Evolutionary conservation across 2,113 vertebrate genomes (phyloP).

Genomic region (Phoxinus phoxinus): DNA sequence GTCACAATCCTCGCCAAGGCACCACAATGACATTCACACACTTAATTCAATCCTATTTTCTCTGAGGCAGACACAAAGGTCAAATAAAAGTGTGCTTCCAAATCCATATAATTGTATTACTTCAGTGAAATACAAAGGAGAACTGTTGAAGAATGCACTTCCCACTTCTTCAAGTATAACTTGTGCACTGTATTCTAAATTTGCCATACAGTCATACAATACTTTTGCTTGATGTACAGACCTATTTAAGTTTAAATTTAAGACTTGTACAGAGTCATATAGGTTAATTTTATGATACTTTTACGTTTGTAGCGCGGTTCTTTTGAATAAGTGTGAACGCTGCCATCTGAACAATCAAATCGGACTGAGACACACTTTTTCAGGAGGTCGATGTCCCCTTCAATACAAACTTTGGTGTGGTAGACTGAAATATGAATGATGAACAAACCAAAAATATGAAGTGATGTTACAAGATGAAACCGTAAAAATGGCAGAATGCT

Average conservation of each 20-base stretch:
- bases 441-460: too few relatives aligned
- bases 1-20: not conserved
- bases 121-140: not conserved
- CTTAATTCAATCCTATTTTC: slow-evolving; percentile 14
- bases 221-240: not conserved
- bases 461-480: too few relatives aligned
- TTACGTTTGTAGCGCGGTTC: not conserved
- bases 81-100: not conserved
- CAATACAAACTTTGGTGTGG: too few relatives aligned
- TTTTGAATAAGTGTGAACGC: too few relatives aligned
- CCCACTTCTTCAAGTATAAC: not conserved
- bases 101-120: not conserved
- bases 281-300: not conserved
- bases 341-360: too few relatives aligned
- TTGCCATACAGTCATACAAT: not conserved
- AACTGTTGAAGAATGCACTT: not conserved
- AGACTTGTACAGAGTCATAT: not conserved
- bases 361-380: too few relatives aligned
- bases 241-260: not conserved
- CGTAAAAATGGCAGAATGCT: too few relatives aligned
- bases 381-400: too few relatives aligned
- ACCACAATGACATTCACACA: slow-evolving; percentile 6
- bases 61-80: slow-evolving; percentile 20
- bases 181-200: not conserved
- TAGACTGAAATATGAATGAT: too few relatives aligned